phyloP scores from a whole-genome alignment of 2,113 vertebrate species.

The Nannobrachium achirus region DNA sequence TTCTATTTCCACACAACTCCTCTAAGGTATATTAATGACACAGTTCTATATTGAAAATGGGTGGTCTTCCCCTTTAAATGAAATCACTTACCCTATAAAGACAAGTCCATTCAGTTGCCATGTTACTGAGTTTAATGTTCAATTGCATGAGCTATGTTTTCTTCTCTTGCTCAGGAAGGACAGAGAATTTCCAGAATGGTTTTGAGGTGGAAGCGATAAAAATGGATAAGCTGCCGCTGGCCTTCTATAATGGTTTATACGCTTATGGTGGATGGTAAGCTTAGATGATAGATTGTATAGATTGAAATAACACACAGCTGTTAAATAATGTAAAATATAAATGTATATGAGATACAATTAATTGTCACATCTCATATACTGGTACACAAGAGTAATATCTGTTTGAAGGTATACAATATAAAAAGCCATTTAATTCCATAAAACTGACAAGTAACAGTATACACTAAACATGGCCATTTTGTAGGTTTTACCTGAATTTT shows the following conservation, averaged over 20 bases:
- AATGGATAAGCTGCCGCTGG: constrained; percentile 83
- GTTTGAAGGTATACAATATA: background rate
- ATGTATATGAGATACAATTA: too few relatives aligned
- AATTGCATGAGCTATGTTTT: background rate
- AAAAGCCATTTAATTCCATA: background rate
- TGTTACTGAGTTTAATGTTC: background rate
- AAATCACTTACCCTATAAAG: too few relatives aligned
- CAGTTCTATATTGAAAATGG: too few relatives aligned
- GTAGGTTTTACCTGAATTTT: constrained; percentile 88
- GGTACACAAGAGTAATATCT: too few relatives aligned
- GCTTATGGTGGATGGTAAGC: constrained; percentile 90
- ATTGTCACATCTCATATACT: too few relatives aligned
- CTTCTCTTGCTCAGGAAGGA: constrained; percentile 76
- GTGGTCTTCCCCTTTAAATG: too few relatives aligned
- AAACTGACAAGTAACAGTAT: background rate
- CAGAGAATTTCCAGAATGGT: constrained; percentile 84
- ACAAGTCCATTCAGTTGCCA: background rate
- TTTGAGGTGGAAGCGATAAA: constrained; percentile 78
- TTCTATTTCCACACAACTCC: too few relatives aligned
- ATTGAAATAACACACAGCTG: too few relatives aligned
- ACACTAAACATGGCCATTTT: background rate
- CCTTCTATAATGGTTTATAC: constrained; percentile 90
- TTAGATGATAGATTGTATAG: background rate
- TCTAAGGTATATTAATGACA: too few relatives aligned
- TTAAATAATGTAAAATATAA: too few relatives aligned